These are phyloP conservation scores for Laterallus jamaicensis DNA, from an alignment of 2,113 vertebrate genomes.

Conservation along the genomic window DNA sequence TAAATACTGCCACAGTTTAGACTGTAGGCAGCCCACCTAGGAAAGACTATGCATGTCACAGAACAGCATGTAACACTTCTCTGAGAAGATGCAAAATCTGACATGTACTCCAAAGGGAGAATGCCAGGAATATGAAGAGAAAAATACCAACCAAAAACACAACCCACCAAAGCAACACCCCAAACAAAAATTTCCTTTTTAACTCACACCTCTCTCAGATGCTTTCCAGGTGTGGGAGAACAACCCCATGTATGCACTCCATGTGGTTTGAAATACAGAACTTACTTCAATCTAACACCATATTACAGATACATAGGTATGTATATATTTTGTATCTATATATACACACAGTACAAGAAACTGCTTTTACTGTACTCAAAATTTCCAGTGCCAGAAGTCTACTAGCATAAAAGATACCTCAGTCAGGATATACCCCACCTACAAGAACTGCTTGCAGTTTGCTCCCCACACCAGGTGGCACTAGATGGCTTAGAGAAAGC, in stretches of 20 bases:
- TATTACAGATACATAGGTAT: neutral
- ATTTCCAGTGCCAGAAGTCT: neutral
- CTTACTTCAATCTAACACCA: neutral
- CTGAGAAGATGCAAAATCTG: neutral
- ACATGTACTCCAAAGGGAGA: neutral
- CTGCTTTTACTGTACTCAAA: neutral
- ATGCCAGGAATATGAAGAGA: neutral
- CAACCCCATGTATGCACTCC: neutral
- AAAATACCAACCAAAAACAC: neutral
- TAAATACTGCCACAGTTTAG: neutral
- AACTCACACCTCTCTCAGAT: neutral
- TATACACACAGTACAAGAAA: neutral
- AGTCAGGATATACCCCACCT: neutral
- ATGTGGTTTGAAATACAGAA: neutral
- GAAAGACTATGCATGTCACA: neutral
- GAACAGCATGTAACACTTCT: neutral
- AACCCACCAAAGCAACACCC: neutral
- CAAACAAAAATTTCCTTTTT: neutral
- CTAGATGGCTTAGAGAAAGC: conserved; percentile 16
- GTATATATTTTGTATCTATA: neutral
- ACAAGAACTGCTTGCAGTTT: neutral
- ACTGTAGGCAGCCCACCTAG: neutral
- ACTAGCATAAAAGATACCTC: neutral
- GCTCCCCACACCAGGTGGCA: conserved; percentile 52
- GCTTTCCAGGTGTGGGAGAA: neutral